phyloP scores from a whole-genome alignment of 2,113 vertebrate species.

The Dicerorhinus sumatrensis region DNA sequence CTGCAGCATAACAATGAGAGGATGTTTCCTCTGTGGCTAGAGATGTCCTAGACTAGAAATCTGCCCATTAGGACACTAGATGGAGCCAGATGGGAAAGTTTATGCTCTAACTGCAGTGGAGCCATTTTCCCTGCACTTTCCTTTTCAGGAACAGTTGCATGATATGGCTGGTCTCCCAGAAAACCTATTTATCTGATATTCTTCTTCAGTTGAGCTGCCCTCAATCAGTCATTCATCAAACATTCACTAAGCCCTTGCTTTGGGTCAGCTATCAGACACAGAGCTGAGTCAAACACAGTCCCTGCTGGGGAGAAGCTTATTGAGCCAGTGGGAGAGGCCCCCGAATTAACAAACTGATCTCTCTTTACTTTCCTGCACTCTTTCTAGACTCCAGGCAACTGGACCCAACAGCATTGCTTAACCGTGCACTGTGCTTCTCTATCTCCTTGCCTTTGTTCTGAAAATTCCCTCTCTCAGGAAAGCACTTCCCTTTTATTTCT shows the following conservation, averaged over 20 bases:
- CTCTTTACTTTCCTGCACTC: neutral
- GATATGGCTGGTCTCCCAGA: constrained; percentile 63
- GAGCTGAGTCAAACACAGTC: constrained; percentile 52
- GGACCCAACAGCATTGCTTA: neutral
- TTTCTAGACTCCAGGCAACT: neutral
- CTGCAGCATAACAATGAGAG: neutral
- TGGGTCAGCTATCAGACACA: neutral
- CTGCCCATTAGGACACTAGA: constrained; percentile 77
- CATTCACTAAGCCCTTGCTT: neutral
- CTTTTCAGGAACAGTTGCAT: constrained; percentile 48
- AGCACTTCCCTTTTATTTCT: neutral
- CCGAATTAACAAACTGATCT: neutral
- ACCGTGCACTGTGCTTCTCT: neutral
- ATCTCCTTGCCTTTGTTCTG: constrained; percentile 13
- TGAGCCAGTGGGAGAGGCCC: neutral
- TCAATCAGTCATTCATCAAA: constrained; percentile 63
- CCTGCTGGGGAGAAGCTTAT: neutral
- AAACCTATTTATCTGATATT: constrained; percentile 42
- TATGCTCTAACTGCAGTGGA: constrained; percentile 54
- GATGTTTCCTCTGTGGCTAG: neutral
- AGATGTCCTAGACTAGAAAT: constrained; percentile 52
- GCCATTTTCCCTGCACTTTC: constrained; percentile 64
- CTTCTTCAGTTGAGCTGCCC: constrained; percentile 27
- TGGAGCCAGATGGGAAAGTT: constrained; percentile 81
- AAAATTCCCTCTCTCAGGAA: neutral